Evolutionary conservation across 2,888 invertebrate genomes (phyloP).

Genomic region (Myathropa florea): DNA sequence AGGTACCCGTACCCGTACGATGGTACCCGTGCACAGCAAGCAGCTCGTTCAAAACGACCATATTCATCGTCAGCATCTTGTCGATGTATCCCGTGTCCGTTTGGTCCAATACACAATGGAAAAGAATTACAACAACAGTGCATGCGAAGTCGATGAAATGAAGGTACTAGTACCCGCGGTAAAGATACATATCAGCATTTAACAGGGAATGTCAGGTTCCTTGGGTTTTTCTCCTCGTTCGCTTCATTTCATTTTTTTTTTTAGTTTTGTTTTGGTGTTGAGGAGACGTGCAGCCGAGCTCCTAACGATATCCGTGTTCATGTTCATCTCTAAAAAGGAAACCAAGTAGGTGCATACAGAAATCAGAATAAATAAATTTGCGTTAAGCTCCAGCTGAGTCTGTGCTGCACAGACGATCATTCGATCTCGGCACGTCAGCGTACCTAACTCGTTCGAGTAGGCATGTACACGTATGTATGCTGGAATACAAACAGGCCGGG

Average conservation of each 20-base stretch:
- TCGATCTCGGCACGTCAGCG: background rate
- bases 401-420: slow-evolving; percentile 9
- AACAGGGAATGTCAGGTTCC: slow-evolving; percentile 63
- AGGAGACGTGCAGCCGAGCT: slow-evolving; percentile 53
- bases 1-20: slow-evolving; percentile 42
- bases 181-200: slow-evolving; percentile 70
- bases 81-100: slow-evolving; percentile 59
- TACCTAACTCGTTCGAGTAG: slow-evolving; percentile 5
- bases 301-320: slow-evolving; percentile 70
- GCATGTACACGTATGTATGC: background rate
- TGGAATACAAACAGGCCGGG: background rate
- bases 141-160: slow-evolving; percentile 34
- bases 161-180: slow-evolving; percentile 62
- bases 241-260: background rate
- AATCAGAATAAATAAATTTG: slow-evolving; percentile 70
- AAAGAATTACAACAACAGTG: slow-evolving; percentile 60
- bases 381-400: slow-evolving; percentile 69
- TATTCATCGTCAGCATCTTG: slow-evolving; percentile 67
- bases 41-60: slow-evolving; percentile 57
- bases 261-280: background rate
- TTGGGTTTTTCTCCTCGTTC: slow-evolving; percentile 5
- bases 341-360: slow-evolving; percentile 69
- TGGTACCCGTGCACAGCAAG: slow-evolving; percentile 43
- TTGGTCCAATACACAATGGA: slow-evolving; percentile 58
- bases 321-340: slow-evolving; percentile 61